phyloP scores from a whole-genome alignment of 2,888 invertebrate genomes.

The Cryptus armator region DNA sequence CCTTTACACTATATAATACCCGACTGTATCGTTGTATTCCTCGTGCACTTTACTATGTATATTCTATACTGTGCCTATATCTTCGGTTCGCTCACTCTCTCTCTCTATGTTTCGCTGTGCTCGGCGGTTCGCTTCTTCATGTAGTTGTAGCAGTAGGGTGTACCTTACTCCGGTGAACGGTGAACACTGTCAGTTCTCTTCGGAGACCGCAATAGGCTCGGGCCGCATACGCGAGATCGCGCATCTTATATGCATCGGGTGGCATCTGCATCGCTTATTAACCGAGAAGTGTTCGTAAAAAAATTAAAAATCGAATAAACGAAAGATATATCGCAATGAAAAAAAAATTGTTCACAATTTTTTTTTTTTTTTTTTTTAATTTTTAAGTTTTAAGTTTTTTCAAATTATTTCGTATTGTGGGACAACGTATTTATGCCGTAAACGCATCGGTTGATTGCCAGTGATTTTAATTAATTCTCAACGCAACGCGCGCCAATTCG shows the following conservation, averaged over 20 bases:
- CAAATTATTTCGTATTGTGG: not conserved
- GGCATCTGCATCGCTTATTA: not conserved
- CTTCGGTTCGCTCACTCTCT: slow-evolving; percentile 33
- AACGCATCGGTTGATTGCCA: not conserved
- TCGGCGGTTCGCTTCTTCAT: slow-evolving; percentile 46
- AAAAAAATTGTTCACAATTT: too few relatives aligned
- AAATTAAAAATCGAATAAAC: not conserved
- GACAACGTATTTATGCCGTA: not conserved
- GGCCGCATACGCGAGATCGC: slow-evolving; percentile 77
- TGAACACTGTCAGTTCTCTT: slow-evolving; percentile 80
- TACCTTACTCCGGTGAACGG: slow-evolving; percentile 81
- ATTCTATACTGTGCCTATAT: slow-evolving; percentile 25
- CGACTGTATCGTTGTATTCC: slow-evolving; percentile 19
- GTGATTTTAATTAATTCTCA: too few relatives aligned
- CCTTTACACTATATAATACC: not conserved
- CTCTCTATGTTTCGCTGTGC: slow-evolving; percentile 14
- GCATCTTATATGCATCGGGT: slow-evolving; percentile 29
- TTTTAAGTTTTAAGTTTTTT: too few relatives aligned
- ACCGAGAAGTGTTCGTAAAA: not conserved
- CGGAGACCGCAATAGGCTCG: slow-evolving; percentile 79
- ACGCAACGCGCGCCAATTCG: not conserved
- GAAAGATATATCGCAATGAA: not conserved
- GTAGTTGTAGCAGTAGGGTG: slow-evolving; percentile 75
- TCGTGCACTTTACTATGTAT: slow-evolving; percentile 52
- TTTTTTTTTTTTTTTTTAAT: too few relatives aligned